A percentile compares a stretch with the other conserved stretches of the same genome.
These are phyloP conservation scores for Drosophila melanica DNA, from an alignment of 1,140 invertebrate genomes.

Conservation along the genomic window DNA sequence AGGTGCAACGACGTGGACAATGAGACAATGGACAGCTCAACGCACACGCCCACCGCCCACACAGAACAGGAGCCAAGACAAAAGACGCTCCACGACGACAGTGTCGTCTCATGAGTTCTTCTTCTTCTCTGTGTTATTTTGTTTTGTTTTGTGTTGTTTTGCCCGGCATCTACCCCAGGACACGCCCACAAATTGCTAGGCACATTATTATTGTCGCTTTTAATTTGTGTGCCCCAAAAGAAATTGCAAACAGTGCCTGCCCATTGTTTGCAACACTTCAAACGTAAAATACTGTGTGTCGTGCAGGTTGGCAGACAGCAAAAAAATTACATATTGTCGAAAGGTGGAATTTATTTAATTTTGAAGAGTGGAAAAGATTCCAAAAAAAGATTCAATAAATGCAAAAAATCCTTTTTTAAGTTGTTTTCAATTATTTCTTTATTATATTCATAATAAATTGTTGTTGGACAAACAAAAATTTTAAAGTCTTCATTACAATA, in stretches of 20 bases:
- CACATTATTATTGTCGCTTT: slow-evolving; percentile 78
- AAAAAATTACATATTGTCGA: slow-evolving; percentile 40
- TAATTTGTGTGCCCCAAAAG: slow-evolving; percentile 67
- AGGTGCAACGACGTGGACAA: slow-evolving; percentile 74
- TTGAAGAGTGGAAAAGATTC: too few relatives aligned
- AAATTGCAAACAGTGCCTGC: slow-evolving; percentile 56
- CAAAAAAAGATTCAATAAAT: too few relatives aligned
- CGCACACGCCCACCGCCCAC: slow-evolving; percentile 47
- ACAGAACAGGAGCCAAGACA: slow-evolving; percentile 36
- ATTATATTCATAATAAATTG: slow-evolving; percentile 40
- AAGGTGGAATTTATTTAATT: too few relatives aligned
- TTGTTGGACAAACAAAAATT: slow-evolving; percentile 17
- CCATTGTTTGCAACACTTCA: slow-evolving; percentile 73
- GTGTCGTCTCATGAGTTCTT: slow-evolving; percentile 74
- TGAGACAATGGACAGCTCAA: slow-evolving; percentile 70
- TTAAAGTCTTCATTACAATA: slow-evolving; percentile 3
- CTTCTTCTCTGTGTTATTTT: slow-evolving; percentile 16
- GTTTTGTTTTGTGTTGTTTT: slow-evolving; percentile 54
- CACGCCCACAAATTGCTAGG: slow-evolving; percentile 73
- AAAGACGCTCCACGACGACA: slow-evolving; percentile 57
- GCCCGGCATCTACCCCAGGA: slow-evolving; percentile 12
- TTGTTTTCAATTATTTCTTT: slow-evolving; percentile 32
- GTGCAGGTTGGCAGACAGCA: slow-evolving; percentile 3
- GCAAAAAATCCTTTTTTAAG: neutral
- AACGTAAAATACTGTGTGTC: slow-evolving; percentile 52